Base-by-base conservation (phyloP, 2,113 vertebrate genomes). In the Xiphophorus hellerii region DNA sequence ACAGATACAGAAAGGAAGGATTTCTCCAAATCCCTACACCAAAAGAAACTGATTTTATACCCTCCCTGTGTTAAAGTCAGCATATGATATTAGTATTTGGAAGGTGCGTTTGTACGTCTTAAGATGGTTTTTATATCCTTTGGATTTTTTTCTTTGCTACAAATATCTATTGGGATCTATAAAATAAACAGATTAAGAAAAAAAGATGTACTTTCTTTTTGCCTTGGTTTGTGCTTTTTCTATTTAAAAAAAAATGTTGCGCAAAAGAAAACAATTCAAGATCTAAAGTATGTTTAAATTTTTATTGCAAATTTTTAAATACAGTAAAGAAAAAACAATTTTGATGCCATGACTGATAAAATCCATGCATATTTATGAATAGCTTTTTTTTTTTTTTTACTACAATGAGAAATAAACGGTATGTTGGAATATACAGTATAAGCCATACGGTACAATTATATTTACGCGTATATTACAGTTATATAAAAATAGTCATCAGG, bases 41-140 rank as follows among this genome's bases (percentile, higher is more conserved):
- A 90, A 89, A 89, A 88, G 84, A 90, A 90, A 89, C 89, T 78
- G 87, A 92, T 93, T 92, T 92, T 90, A 89, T 90, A 90, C 89
- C 87, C 86, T 86, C 64, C 69, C 76, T 74, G 79, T 88, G 84
- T 91, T 87, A 72, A 76, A 89, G 82, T 90, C 86, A 78, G 87
- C 84, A 88, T 91, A 79, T 58, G 17, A 72, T 88, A 84, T 90
- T 86, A 80, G 76, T 44, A 61, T 84, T 58, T 82, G 62, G 70
- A 87, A 76, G 79, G 78, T 84, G 87, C 83, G 85, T 88, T 58
- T 85, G 66, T 22, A 69, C 82, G 85, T 82, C 78, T 77, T 44
- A 86, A 83, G 70, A 62, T 82, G n/a, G 88, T 84, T 80, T 75
- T 87, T 87, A 77, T 82, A 88, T 77, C 68, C 25, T 74, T 42